These are phyloP conservation scores for Sthenelais limicola DNA, from an alignment of 2,888 invertebrate genomes.

Conservation along the genomic window DNA sequence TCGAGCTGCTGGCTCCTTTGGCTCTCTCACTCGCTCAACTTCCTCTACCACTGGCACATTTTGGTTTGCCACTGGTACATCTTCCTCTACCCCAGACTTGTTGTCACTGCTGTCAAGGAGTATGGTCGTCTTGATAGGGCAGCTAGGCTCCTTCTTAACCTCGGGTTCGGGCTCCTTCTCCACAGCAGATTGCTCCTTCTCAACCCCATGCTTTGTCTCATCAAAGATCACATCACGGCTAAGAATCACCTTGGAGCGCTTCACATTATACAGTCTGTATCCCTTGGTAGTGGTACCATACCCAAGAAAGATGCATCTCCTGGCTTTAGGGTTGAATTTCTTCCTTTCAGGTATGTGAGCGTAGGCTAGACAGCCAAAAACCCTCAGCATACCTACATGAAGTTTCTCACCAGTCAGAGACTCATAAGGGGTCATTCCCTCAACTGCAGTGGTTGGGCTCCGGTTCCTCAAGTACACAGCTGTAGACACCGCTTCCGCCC, in stretches of 20 bases:
- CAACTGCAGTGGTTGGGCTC: conserved; percentile 51
- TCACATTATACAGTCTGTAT: conserved; percentile 41
- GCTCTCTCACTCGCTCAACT: too few relatives aligned
- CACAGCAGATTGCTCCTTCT: too few relatives aligned
- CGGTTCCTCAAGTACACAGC: conserved; percentile 64
- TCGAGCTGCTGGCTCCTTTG: too few relatives aligned
- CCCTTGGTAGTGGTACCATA: conserved; percentile 44
- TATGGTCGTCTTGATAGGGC: background rate
- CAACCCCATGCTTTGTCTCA: conserved; percentile 40
- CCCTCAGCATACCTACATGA: conserved; percentile 37
- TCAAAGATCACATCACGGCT: conserved; percentile 49
- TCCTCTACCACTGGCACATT: background rate
- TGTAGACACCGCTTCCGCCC: conserved; percentile 66
- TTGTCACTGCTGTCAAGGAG: conserved; percentile 3
- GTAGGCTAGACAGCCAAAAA: conserved; percentile 46
- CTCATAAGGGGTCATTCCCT: conserved; percentile 51
- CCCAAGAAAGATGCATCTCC: conserved; percentile 44
- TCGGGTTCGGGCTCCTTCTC: too few relatives aligned
- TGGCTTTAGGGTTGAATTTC: conserved; percentile 39
- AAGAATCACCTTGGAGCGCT: conserved; percentile 18
- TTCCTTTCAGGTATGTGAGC: conserved; percentile 44
- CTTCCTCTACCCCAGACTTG: conserved; percentile 11
- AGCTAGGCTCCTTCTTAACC: background rate
- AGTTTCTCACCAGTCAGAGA: conserved; percentile 47
- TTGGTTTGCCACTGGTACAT: background rate